These are phyloP conservation scores for Pheosia gnoma DNA, from an alignment of 2,888 invertebrate species.

Conservation along the genomic window DNA sequence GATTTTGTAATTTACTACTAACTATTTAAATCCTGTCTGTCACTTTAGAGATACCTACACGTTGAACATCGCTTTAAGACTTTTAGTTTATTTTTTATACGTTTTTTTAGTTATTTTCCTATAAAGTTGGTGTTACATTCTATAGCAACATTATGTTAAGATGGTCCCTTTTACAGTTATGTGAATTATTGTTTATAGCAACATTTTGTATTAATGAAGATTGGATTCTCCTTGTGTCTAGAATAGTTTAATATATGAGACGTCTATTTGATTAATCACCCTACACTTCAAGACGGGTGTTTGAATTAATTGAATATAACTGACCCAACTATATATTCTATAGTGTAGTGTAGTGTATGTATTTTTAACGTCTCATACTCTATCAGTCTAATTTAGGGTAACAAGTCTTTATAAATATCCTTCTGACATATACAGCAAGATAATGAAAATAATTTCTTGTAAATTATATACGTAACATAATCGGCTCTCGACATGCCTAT, in stretches of 20 bases:
- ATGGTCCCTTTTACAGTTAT: no score
- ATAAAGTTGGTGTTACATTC: no score
- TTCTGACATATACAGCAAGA: neutral
- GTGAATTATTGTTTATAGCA: no score
- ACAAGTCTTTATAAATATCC: neutral
- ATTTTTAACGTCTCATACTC: neutral
- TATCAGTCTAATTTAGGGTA: neutral
- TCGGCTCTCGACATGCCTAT: no score
- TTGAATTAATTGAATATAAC: conserved; percentile 2
- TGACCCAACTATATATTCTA: conserved; percentile 4
- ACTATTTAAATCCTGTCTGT: no score
- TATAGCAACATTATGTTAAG: no score
- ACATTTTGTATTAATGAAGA: conserved; percentile 1
- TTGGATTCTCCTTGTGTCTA: neutral
- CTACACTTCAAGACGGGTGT: neutral
- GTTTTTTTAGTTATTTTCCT: no score
- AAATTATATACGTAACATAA: neutral
- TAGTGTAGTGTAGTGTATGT: neutral
- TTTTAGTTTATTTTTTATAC: no score
- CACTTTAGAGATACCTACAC: no score
- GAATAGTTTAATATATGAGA: conserved; percentile 2
- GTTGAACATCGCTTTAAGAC: no score
- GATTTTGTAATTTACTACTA: no score
- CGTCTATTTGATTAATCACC: conserved; percentile 7
- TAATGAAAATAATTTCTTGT: neutral